A percentile compares a stretch with the other conserved stretches of the same genome.
Evolutionary conservation across 2,888 invertebrate genomes (phyloP).

Genomic region (Syritta pipiens): DNA sequence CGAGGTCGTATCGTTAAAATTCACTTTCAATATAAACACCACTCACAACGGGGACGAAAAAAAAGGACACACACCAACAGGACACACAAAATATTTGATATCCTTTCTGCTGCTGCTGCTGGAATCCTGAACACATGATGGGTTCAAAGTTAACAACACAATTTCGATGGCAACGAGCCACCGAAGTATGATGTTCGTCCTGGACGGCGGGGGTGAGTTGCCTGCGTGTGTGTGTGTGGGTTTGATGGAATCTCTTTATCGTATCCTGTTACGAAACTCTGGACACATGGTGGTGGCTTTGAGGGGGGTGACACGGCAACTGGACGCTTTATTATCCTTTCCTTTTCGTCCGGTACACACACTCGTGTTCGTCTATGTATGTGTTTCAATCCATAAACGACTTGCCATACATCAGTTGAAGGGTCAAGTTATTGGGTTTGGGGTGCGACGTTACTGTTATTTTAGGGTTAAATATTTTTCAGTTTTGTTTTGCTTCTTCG

Average conservation of each 20-base stretch:
- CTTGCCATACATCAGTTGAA: slow-evolving; percentile 49
- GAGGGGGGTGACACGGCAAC: slow-evolving; percentile 23
- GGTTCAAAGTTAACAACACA: slow-evolving; percentile 69
- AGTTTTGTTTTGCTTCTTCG: slow-evolving; percentile 40
- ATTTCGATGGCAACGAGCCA: slow-evolving; percentile 63
- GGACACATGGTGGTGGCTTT: slow-evolving; percentile 45
- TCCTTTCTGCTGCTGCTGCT: slow-evolving; percentile 32
- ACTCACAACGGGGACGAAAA: slow-evolving; percentile 1
- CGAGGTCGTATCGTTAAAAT: slow-evolving; percentile 63
- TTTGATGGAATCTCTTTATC: slow-evolving; percentile 35
- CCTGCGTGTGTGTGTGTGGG: neutral
- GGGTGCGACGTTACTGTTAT: slow-evolving; percentile 67
- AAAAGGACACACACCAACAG: neutral
- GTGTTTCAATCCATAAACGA: slow-evolving; percentile 14
- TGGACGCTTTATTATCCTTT: slow-evolving; percentile 54
- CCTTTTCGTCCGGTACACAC: slow-evolving; percentile 42
- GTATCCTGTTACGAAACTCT: slow-evolving; percentile 56
- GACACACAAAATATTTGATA: slow-evolving; percentile 16
- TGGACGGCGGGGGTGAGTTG: slow-evolving; percentile 31
- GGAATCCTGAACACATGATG: slow-evolving; percentile 58
- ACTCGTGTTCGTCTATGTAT: neutral
- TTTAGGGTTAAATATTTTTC: slow-evolving; percentile 69
- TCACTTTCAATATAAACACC: slow-evolving; percentile 49
- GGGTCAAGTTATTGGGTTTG: slow-evolving; percentile 66
- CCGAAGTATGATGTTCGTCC: slow-evolving; percentile 46